Evolutionary conservation across 2,888 invertebrate species (phyloP), one percentile per base, ranked within the genome.

Genomic region (Oscheius onirici): DNA sequence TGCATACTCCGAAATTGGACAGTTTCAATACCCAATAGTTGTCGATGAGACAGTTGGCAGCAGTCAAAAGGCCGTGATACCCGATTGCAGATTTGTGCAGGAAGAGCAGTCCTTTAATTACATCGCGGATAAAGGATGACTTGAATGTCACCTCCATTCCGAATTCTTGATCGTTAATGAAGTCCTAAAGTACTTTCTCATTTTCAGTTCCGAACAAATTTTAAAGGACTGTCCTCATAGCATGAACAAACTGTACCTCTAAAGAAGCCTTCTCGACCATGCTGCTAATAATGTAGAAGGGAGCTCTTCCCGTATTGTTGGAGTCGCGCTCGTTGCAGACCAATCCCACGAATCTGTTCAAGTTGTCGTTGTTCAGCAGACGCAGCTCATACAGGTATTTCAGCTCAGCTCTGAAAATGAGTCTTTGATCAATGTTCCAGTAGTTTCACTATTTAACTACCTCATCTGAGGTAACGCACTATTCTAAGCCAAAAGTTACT

Each of bases 11-110:
- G 67, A 83, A 86, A 40, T 83, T 72, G 8, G 86, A 78, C 26
- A 86, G 67, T 66, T 80, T 85, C 22, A 85, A 57, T 11, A 86
- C 86, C 86, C 86, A 86, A 63, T 86, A 84, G n/a, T 77, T 75
- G 63, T 86, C 86, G 65, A 86, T 84, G 26, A 86, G 74, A 69
- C 87, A 87, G 49, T 78, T 85, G 15, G 75, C 44, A 8, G 77
- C 55, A 43, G 63, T 78, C 34, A 86, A 71, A 20, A 82, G 71
- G 2, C 86, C 86, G 58, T 86, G 86, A 54, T 79, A 83, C 6
- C 81, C 81, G 51, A 85, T 74, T 0, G 79, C 52, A 1, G 82
- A 79, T 57, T 84, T 84, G 72, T 86, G 86, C 6, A 86, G 74
- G 71, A 82, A 86, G 17, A 74, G 58, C 0, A 86, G 71, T 6